Evolutionary conservation across 1,140 invertebrate species (phyloP).

Genomic region (Drosophila ficusphila): DNA sequence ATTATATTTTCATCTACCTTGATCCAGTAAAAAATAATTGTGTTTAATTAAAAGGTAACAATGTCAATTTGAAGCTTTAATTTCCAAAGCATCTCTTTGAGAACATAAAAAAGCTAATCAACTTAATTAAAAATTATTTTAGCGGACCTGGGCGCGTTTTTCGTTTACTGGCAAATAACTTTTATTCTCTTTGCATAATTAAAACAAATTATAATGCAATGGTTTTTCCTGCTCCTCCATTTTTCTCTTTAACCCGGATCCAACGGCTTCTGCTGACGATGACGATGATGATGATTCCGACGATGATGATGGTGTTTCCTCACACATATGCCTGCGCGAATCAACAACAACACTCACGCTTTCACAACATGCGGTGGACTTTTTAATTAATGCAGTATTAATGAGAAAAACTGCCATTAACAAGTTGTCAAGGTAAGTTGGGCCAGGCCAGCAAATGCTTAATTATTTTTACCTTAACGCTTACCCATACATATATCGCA

Average conservation of each 20-base stretch:
- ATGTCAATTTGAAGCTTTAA: too few relatives aligned
- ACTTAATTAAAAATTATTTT: constrained; percentile 8
- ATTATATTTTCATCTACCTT: too few relatives aligned
- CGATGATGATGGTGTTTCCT: constrained; percentile 47
- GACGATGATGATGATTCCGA: constrained; percentile 27
- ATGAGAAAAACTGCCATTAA: constrained; percentile 90
- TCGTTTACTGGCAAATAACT: constrained; percentile 5
- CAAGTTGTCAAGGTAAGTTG: constrained; percentile 88
- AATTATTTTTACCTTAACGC: constrained; percentile 69
- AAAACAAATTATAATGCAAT: constrained; percentile 59
- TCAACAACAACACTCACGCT: constrained; percentile 21
- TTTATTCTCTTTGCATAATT: constrained; percentile 27
- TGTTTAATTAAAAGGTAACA: too few relatives aligned
- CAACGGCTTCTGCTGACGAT: constrained; percentile 11
- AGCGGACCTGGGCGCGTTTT: constrained; percentile 6
- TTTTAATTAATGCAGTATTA: constrained; percentile 90
- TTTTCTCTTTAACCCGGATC: constrained; percentile 1
- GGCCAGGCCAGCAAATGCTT: constrained; percentile 42
- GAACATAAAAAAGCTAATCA: constrained; percentile 5
- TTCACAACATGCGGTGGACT: constrained; percentile 47
- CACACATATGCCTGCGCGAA: constrained; percentile 25
- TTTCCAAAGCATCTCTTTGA: too few relatives aligned
- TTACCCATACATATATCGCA: not conserved
- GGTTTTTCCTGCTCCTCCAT: constrained; percentile 5
- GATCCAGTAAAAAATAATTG: too few relatives aligned